phyloP scores from a whole-genome alignment of 1,140 invertebrate genomes.

The Platorchestia sp. region DNA sequence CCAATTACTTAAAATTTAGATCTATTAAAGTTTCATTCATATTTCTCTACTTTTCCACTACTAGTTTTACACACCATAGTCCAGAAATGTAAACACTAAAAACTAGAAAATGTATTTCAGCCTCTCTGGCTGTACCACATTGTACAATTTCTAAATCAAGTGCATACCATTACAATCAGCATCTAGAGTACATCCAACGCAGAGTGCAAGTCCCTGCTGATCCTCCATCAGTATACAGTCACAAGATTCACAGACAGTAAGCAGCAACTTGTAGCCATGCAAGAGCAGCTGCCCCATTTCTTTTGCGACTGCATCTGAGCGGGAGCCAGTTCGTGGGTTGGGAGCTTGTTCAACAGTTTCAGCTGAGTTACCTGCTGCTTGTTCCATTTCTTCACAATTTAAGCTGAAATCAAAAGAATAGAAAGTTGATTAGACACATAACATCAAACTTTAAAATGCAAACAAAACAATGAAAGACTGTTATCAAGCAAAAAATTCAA shows the following conservation, averaged over 20 bases:
- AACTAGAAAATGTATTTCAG: too few relatives aligned
- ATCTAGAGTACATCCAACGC: conserved; percentile 9
- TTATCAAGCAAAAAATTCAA: too few relatives aligned
- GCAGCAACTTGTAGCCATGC: neutral
- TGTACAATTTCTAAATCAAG: too few relatives aligned
- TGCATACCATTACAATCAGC: neutral
- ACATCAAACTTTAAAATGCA: neutral
- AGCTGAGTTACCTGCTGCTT: neutral
- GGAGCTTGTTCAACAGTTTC: neutral
- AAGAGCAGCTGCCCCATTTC: conserved; percentile 11
- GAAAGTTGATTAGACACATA: neutral
- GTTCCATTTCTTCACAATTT: neutral
- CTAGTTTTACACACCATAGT: too few relatives aligned
- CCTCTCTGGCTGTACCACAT: too few relatives aligned
- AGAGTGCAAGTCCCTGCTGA: conserved; percentile 21
- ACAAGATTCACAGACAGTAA: conserved; percentile 4
- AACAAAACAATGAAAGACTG: too few relatives aligned
- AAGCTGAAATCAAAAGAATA: neutral
- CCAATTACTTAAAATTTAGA: too few relatives aligned
- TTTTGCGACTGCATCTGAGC: neutral
- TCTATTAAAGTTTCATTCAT: too few relatives aligned
- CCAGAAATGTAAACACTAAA: too few relatives aligned
- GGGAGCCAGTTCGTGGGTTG: neutral
- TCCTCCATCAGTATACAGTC: neutral
- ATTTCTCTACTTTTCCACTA: too few relatives aligned